Evolutionary conservation across 2,113 vertebrate species (phyloP).

Genomic region (Lagopus muta): DNA sequence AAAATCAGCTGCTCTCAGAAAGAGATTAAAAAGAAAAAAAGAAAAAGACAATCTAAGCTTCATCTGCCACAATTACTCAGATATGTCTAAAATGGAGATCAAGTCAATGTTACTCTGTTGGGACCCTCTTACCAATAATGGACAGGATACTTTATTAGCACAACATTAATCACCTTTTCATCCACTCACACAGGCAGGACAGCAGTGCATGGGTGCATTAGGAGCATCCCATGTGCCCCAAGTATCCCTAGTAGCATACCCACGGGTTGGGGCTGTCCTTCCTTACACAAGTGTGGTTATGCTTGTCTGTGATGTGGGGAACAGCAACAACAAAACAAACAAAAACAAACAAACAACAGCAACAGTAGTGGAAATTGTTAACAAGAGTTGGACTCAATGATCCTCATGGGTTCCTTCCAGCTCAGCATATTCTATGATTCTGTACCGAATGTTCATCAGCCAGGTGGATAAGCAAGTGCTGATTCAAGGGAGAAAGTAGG

Average conservation of each 20-base stretch:
- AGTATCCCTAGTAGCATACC: rapidly evolving
- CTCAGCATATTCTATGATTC: too few relatives aligned
- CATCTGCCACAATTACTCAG: conserved; percentile 19
- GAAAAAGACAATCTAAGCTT: background rate
- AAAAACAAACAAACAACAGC: too few relatives aligned
- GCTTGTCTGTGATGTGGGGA: background rate
- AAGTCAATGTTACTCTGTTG: conserved; percentile 19
- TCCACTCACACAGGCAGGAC: background rate
- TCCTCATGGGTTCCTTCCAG: too few relatives aligned
- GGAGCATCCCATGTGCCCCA: background rate
- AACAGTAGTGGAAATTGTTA: background rate
- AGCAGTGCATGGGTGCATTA: background rate
- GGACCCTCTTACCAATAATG: conserved; percentile 54
- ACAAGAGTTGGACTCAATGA: too few relatives aligned
- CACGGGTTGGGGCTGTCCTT: background rate
- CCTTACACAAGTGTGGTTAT: background rate
- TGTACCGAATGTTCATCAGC: background rate
- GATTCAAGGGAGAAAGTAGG: background rate
- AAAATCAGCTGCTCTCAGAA: background rate
- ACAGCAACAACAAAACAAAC: background rate
- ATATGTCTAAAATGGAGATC: conserved; percentile 46
- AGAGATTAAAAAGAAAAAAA: background rate
- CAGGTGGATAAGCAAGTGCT: conserved; percentile 18
- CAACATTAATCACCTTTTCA: conserved; percentile 1
- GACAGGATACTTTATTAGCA: conserved; percentile 16